Percentiles rank a stretch among this genome's conserved stretches.
Conservation (phyloP, 2,113 vertebrate genomes). For the Stictonetta naevosa region DNA sequence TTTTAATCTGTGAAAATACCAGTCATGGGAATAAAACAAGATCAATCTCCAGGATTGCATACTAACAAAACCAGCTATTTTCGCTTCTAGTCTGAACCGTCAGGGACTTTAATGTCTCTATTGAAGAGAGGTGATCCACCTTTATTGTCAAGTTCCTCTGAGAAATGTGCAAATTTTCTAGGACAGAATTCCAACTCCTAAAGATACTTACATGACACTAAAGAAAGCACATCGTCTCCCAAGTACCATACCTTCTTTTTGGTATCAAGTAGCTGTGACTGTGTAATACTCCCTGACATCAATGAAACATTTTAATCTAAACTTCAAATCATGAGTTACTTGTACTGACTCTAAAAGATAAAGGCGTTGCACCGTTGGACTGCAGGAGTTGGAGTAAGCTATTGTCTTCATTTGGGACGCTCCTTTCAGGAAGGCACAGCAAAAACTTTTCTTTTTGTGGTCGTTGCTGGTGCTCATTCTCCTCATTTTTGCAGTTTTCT, state of each 20-base stretch:
- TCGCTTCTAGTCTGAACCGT: not conserved
- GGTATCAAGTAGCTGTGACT: not conserved
- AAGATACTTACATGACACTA: not conserved
- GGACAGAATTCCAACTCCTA: not conserved
- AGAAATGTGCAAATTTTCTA: not conserved
- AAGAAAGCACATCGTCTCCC: not conserved
- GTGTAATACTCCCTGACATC: not conserved
- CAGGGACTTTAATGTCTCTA: not conserved
- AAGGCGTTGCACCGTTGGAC: not conserved
- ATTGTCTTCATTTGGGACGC: not conserved
- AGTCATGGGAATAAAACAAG: not conserved
- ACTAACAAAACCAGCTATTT: not conserved
- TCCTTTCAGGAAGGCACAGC: not conserved
- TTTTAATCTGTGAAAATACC: not conserved
- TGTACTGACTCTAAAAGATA: not conserved
- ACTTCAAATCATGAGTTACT: not conserved
- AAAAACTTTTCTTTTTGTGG: not conserved
- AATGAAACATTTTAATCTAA: not conserved
- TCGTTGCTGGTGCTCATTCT: not conserved
- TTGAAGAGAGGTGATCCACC: not conserved
- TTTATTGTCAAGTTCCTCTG: not conserved
- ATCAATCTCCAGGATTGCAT: not conserved
- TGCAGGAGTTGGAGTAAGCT: not conserved
- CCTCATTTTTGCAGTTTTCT: not conserved
- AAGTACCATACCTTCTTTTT: not conserved